Evolutionary conservation across 2,797 vertebrate genomes (phyloP).

Genomic region (Lepus oiostolus): DNA sequence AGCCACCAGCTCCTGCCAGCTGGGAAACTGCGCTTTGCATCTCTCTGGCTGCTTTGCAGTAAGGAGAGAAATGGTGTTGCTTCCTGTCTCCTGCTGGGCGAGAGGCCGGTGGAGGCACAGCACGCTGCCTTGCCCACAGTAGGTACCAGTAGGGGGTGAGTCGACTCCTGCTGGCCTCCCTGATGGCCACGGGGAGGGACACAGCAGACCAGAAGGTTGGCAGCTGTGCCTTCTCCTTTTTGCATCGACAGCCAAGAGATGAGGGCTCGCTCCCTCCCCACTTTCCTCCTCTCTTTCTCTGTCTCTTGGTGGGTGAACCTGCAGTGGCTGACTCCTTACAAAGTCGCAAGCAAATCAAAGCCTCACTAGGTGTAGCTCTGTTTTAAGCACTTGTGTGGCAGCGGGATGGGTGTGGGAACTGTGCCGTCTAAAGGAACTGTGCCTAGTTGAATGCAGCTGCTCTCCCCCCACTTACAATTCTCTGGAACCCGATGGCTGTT

Average conservation of each 20-base stretch:
- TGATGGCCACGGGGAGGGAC: neutral
- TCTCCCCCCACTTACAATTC: neutral
- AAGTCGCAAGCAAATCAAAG: neutral
- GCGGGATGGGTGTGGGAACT: neutral
- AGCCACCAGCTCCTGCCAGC: neutral
- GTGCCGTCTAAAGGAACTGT: conserved; percentile 19
- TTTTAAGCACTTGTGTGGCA: neutral
- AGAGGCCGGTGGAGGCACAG: neutral
- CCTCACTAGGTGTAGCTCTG: neutral
- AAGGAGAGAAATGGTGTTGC: neutral
- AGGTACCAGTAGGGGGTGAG: neutral
- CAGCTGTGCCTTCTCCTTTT: neutral
- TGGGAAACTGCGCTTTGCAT: neutral
- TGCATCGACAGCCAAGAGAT: neutral
- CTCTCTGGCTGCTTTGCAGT: neutral
- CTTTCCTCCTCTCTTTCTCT: neutral
- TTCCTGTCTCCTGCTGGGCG: neutral
- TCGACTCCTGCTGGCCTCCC: neutral
- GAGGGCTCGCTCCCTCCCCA: neutral
- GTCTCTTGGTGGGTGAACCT: neutral
- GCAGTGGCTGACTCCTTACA: neutral
- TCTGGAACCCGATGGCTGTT: neutral
- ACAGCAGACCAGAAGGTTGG: neutral
- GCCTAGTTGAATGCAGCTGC: neutral
- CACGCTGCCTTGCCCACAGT: neutral